Percentiles rank a stretch among this genome's conserved stretches.
These are phyloP conservation scores for Euclidia mi DNA, from an alignment of 2,888 invertebrate genomes.

Conservation along the genomic window DNA sequence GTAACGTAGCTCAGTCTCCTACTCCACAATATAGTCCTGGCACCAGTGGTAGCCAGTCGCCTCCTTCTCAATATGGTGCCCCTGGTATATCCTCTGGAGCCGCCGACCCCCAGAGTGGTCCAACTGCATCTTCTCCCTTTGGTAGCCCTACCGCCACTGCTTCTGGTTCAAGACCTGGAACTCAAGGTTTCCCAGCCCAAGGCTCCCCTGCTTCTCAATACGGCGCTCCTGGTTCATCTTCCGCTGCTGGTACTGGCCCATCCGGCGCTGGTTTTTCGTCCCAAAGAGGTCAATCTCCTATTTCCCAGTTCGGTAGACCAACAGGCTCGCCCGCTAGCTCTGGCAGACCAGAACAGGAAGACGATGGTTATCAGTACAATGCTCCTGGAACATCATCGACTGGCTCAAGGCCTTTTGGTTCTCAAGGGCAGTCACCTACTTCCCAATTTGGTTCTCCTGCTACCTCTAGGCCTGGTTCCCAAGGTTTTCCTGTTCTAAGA, in stretches of 20 bases:
- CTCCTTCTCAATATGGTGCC: constrained; percentile 34
- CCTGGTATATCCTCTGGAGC: constrained; percentile 24
- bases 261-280: constrained; percentile 27
- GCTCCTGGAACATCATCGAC: neutral
- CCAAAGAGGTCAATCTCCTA: constrained; percentile 15
- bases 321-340: constrained; percentile 14
- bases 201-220: constrained; percentile 20
- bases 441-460: neutral
- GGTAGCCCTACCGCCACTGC: constrained; percentile 22
- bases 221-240: constrained; percentile 23
- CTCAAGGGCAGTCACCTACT: neutral
- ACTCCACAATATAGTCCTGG: constrained; percentile 6
- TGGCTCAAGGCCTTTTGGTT: neutral
- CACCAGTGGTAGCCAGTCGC: constrained; percentile 13
- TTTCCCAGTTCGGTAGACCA: constrained; percentile 23
- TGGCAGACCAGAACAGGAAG: neutral
- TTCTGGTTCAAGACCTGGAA: constrained; percentile 29
- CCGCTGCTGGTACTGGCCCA: constrained; percentile 7
- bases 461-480: constrained; percentile 1
- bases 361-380: no score
- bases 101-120: constrained; percentile 17
- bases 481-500: neutral
- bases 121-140: constrained; percentile 14
- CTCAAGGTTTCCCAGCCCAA: constrained; percentile 5
- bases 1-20: neutral